These are phyloP conservation scores for Pangasius krempfi DNA, from an alignment of 2,797 vertebrate genomes.

Conservation along the genomic window DNA sequence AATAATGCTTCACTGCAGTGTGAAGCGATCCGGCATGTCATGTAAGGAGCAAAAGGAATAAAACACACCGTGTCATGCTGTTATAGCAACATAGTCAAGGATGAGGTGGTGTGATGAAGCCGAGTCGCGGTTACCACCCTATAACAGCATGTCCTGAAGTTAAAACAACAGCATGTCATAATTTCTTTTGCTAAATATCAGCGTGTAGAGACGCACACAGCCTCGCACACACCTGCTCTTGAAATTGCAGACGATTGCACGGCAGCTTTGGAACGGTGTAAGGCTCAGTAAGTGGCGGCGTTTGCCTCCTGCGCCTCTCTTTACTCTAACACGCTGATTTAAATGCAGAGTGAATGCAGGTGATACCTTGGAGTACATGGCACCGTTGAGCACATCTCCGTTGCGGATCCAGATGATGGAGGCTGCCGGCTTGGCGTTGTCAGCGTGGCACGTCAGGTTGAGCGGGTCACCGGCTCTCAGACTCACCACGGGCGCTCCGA, in stretches of 20 bases:
- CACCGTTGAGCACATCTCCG: slow-evolving; percentile 91
- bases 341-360: neutral
- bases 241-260: neutral
- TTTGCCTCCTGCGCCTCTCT: neutral
- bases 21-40: neutral
- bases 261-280: neutral
- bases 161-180: neutral
- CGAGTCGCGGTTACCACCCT: neutral
- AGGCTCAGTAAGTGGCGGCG: neutral
- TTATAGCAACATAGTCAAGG: neutral
- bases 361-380: slow-evolving; percentile 94
- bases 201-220: too few species aligned
- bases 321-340: neutral
- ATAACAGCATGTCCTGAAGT: neutral
- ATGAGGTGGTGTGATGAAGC: neutral
- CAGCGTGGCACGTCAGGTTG: slow-evolving; percentile 94
- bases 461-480: slow-evolving; percentile 91
- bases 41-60: neutral
- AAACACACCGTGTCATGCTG: neutral
- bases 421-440: slow-evolving; percentile 95
- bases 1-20: neutral
- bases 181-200: too few species aligned
- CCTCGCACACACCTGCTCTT: neutral
- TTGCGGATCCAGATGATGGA: slow-evolving; percentile 95
- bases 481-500: slow-evolving; percentile 91